Base-by-base conservation (phyloP, 2,888 invertebrate species). In the Epinotia nisella region DNA sequence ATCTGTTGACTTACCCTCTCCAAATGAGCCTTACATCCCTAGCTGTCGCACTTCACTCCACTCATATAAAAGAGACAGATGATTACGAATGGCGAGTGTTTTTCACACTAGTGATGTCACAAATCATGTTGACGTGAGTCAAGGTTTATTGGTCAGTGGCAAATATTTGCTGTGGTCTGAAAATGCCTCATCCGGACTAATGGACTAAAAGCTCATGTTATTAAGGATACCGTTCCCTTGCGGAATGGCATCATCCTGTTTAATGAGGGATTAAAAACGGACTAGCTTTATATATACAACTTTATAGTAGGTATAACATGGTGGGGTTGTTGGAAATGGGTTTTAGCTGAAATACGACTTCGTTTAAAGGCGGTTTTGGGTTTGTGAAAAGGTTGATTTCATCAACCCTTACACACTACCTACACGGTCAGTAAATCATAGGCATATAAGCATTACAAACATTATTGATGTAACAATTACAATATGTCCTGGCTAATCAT, bases 91-190 rank as follows among this genome's bases (percentile, higher is more conserved):
- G 58, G 13, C 59, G 53, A 53, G 53, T 55, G 70, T 45, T 60
- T 49, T 45, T 29, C 58, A 41, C 53, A 70, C 61, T 64, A 45
- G 60, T 74, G 66, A 76, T 77, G 78, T 80, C 79, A 79, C 81
- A 81, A 81, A 80, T 84, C 81, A 81, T 83, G 83, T 85, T 85
- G 82, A 82, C 84, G 61, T 76, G 78, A 82, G 82, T 81, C 88
- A 87, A 87, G 85, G 87, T 85, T 86, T 87, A 82, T 84, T 85
- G 79, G 80, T 67, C 78, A 73, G 70, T 72, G 59, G 81, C 80
- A 84, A 87, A 86, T 86, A 85, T 88, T 88, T 85, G 83, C 70
- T 71, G 74, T 76, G 71, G 76, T 68, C 74, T 75, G 78, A 74
- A 76, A 83, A 81, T 77, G 76, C 75, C 71, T 74, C 73, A 72